These are phyloP conservation scores for Platichthys stellatus DNA, from an alignment of 2,113 vertebrate genomes.

Conservation along the genomic window DNA sequence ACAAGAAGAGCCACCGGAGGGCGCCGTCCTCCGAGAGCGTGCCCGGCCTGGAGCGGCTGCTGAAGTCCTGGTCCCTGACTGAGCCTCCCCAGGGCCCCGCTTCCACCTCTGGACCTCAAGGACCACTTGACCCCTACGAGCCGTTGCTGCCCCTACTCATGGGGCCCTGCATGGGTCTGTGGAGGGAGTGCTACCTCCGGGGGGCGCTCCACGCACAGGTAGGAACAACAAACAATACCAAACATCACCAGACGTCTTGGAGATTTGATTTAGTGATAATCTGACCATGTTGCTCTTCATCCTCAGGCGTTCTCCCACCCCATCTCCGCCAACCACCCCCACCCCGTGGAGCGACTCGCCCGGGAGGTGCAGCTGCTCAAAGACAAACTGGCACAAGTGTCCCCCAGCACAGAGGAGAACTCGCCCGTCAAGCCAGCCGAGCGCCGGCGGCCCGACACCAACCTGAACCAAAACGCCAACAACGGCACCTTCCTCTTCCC, in stretches of 20 bases:
- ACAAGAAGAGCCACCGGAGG: slow-evolving; percentile 81
- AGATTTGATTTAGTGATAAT: no score
- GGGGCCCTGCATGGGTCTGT: slow-evolving; percentile 88
- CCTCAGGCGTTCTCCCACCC: slow-evolving; percentile 82
- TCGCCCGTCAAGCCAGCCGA: slow-evolving; percentile 40
- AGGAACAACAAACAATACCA: neutral
- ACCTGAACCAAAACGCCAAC: slow-evolving; percentile 83
- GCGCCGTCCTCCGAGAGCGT: slow-evolving; percentile 82
- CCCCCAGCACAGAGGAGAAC: slow-evolving; percentile 7
- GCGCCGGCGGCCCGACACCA: slow-evolving; percentile 64
- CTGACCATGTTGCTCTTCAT: neutral
- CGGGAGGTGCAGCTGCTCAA: slow-evolving; percentile 81
- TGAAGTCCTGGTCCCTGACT: slow-evolving; percentile 57
- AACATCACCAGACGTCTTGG: no score
- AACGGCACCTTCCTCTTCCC: slow-evolving; percentile 84
- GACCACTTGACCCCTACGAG: slow-evolving; percentile 70
- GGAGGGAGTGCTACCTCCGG: slow-evolving; percentile 92
- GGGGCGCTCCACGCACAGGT: slow-evolving; percentile 90
- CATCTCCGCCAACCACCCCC: slow-evolving; percentile 70
- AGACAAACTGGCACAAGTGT: slow-evolving; percentile 69
- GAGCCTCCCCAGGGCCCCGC: slow-evolving; percentile 52
- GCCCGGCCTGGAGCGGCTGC: slow-evolving; percentile 82
- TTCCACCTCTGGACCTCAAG: slow-evolving; percentile 42
- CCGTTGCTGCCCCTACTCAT: slow-evolving; percentile 85
- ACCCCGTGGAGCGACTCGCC: slow-evolving; percentile 81